Evolutionary conservation across 2,888 invertebrate genomes (phyloP).

Genomic region (Athalia rosae): DNA sequence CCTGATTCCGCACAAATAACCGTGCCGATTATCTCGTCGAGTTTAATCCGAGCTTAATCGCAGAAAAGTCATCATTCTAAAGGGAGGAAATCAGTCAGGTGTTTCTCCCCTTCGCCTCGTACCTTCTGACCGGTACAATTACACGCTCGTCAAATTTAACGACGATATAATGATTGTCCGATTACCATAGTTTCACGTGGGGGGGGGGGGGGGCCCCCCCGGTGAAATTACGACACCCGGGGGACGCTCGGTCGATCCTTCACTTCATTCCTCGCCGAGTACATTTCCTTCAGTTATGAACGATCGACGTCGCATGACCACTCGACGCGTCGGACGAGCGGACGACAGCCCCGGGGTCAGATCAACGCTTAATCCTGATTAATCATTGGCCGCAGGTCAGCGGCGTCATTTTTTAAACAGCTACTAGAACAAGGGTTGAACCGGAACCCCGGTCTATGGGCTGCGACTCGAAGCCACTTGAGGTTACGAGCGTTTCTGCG

Average conservation of each 20-base stretch:
- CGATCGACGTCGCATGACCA: slow-evolving; percentile 66
- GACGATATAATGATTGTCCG: slow-evolving; percentile 67
- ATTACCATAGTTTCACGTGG: slow-evolving; percentile 50
- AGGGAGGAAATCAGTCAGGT: slow-evolving; percentile 36
- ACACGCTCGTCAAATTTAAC: slow-evolving; percentile 69
- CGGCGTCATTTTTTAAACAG: slow-evolving; percentile 47
- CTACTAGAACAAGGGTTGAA: slow-evolving; percentile 44
- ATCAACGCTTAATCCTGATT: slow-evolving; percentile 68
- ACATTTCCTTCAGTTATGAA: slow-evolving; percentile 56
- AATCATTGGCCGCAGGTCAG: slow-evolving; percentile 61
- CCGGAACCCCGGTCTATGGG: slow-evolving; percentile 26
- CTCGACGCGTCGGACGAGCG: slow-evolving; percentile 51
- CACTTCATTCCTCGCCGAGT: slow-evolving; percentile 47
- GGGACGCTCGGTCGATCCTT: slow-evolving; percentile 44
- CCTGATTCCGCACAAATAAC: background rate
- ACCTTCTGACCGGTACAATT: slow-evolving; percentile 60
- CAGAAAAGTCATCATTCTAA: slow-evolving; percentile 28
- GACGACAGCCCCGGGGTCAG: slow-evolving; percentile 54
- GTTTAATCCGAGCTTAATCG: slow-evolving; percentile 19
- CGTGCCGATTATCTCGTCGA: slow-evolving; percentile 22
- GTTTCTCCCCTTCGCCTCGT: slow-evolving; percentile 25
- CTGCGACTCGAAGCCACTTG: slow-evolving; percentile 29
- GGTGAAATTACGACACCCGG: slow-evolving; percentile 35
- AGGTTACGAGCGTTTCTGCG: slow-evolving; percentile 42
- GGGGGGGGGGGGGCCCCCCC: no score